phyloP scores from a whole-genome alignment of 1,140 invertebrate genomes.

The Ooceraea biroi region DNA sequence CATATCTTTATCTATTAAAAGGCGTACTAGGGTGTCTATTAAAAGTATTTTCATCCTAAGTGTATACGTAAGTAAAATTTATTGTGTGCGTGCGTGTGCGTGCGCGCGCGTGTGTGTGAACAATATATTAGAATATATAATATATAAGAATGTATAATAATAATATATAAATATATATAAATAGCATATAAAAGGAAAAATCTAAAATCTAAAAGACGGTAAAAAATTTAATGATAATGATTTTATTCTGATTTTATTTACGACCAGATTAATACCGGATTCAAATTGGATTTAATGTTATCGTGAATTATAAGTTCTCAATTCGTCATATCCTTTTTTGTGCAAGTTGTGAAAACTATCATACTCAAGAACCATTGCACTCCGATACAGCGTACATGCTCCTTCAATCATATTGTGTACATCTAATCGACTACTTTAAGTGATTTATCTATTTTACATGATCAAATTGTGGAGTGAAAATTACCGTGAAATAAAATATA shows the following conservation, averaged over 20 bases:
- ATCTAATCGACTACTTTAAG: conserved; percentile 10
- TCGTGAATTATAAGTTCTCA: not conserved
- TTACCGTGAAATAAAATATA: conserved; percentile 22
- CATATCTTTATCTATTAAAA: conserved; percentile 2
- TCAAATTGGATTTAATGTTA: no score
- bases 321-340: not conserved
- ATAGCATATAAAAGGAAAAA: no score
- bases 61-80: conserved; percentile 19
- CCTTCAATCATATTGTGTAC: not conserved
- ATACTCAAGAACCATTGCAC: not conserved
- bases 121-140: no score
- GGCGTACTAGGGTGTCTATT: no score
- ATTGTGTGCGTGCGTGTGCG: no score
- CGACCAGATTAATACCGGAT: no score
- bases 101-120: no score
- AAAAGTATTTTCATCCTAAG: not conserved
- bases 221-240: not conserved
- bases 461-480: conserved; percentile 25
- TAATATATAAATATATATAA: conserved; percentile 7
- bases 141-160: not conserved
- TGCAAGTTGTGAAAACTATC: not conserved
- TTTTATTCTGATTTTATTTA: not conserved
- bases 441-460: not conserved
- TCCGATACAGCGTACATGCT: no score
- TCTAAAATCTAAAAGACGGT: no score